phyloP scores from a whole-genome alignment of 1,140 invertebrate genomes.

The Chironomus striatipennis region DNA sequence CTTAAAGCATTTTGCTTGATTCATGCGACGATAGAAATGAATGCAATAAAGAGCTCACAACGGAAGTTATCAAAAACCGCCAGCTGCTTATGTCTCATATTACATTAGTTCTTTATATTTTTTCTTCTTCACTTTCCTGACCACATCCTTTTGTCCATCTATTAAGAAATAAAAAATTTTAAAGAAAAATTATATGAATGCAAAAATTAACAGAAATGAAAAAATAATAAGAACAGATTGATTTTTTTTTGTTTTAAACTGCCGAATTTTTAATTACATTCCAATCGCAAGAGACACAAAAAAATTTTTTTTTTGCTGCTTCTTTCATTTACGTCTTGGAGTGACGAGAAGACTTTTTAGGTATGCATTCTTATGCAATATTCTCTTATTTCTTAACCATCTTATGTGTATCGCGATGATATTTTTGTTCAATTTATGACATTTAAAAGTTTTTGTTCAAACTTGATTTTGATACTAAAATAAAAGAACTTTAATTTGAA shows the following conservation, averaged over 20 bases:
- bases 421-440: background rate
- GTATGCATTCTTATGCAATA: background rate
- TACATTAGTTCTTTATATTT: conserved; percentile 15
- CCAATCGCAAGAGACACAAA: background rate
- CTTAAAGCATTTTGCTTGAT: background rate
- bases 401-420: background rate
- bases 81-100: conserved; percentile 7
- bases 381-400: background rate
- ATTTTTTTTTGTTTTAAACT: background rate
- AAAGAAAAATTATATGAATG: background rate
- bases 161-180: no score
- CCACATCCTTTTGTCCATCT: conserved; percentile 1
- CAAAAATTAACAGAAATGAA: background rate
- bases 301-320: background rate
- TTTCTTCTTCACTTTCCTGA: background rate
- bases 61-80: conserved; percentile 11
- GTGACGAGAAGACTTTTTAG: background rate
- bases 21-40: background rate
- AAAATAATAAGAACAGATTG: background rate
- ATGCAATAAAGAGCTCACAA: conserved; percentile 12
- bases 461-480: no score
- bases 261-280: conserved; percentile 9
- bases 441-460: no score
- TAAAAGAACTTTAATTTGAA: no score
- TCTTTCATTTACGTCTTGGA: background rate